phyloP scores from a whole-genome alignment of 2,888 invertebrate genomes.

The Asteroscopus sphinx region DNA sequence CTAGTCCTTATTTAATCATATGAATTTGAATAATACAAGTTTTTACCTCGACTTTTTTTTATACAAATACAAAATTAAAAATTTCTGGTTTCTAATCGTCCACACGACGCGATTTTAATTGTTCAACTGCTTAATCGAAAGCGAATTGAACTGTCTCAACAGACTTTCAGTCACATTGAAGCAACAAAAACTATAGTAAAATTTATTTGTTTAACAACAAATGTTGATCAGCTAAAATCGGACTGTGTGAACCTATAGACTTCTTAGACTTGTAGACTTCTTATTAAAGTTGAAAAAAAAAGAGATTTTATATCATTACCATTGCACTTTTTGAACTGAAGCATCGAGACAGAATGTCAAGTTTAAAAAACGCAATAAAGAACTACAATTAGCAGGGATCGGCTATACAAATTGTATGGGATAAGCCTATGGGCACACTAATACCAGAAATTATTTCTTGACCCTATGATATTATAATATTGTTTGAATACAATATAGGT shows the following conservation, averaged over 20 bases:
- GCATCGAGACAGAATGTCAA: neutral
- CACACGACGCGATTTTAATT: too few species aligned
- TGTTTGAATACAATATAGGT: slow-evolving; percentile 5
- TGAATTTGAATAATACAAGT: slow-evolving; percentile 52
- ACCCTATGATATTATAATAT: neutral
- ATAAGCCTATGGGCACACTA: neutral
- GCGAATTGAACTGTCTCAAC: too few species aligned
- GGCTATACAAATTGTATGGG: neutral
- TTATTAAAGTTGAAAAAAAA: slow-evolving; percentile 12
- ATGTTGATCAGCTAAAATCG: too few species aligned
- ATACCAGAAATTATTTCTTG: slow-evolving; percentile 15
- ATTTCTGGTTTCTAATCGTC: slow-evolving; percentile 8
- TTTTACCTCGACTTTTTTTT: slow-evolving; percentile 21
- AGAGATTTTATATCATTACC: slow-evolving; percentile 12
- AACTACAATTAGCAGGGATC: neutral
- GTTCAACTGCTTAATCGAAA: too few species aligned
- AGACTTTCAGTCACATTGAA: too few species aligned
- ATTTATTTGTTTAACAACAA: too few species aligned
- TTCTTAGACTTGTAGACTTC: slow-evolving; percentile 12
- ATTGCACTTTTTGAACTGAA: too few species aligned
- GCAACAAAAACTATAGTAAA: too few species aligned
- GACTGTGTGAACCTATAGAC: slow-evolving; percentile 7
- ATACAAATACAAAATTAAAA: slow-evolving; percentile 24
- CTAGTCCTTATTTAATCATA: slow-evolving; percentile 67
- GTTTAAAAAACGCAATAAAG: neutral